A percentile compares a stretch with the other conserved stretches of the same genome.
phyloP scores from a whole-genome alignment of 2,888 invertebrate genomes.

The Thecocarcelia acutangulata region DNA sequence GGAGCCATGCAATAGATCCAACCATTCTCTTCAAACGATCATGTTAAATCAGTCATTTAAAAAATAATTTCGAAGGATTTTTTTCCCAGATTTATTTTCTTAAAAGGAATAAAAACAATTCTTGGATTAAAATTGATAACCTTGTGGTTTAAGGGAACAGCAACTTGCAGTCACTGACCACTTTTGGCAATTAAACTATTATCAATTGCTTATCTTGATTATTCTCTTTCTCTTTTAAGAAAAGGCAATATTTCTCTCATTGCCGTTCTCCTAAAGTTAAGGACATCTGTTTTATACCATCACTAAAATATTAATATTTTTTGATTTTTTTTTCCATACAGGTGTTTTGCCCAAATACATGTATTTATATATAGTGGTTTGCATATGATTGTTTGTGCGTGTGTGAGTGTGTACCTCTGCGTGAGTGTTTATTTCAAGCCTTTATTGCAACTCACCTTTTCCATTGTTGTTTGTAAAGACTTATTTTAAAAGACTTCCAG shows the following conservation, averaged over 20 bases:
- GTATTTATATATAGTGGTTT: too few relatives aligned
- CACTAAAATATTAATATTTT: background rate
- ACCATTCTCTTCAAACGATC: background rate
- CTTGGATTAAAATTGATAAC: background rate
- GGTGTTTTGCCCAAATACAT: slow-evolving; percentile 46
- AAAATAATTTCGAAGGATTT: background rate
- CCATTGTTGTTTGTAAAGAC: background rate
- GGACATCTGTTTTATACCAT: slow-evolving; percentile 77
- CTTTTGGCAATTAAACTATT: slow-evolving; percentile 16
- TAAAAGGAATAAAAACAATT: background rate
- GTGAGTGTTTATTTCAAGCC: slow-evolving; percentile 7
- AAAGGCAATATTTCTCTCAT: background rate
- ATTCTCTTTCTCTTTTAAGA: background rate
- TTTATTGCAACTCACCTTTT: background rate
- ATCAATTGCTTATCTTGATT: background rate
- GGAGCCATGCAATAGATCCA: slow-evolving; percentile 27
- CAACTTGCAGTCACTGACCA: slow-evolving; percentile 12
- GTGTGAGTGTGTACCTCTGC: slow-evolving; percentile 3
- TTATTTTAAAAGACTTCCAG: background rate
- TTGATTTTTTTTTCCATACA: slow-evolving; percentile 43
- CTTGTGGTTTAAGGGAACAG: background rate
- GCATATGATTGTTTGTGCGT: background rate
- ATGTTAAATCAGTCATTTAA: background rate
- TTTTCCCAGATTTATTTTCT: background rate
- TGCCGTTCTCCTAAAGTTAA: slow-evolving; percentile 61